These are phyloP conservation scores for Potamilus streckersoni DNA, from an alignment of 1,140 invertebrate genomes.

Conservation along the genomic window DNA sequence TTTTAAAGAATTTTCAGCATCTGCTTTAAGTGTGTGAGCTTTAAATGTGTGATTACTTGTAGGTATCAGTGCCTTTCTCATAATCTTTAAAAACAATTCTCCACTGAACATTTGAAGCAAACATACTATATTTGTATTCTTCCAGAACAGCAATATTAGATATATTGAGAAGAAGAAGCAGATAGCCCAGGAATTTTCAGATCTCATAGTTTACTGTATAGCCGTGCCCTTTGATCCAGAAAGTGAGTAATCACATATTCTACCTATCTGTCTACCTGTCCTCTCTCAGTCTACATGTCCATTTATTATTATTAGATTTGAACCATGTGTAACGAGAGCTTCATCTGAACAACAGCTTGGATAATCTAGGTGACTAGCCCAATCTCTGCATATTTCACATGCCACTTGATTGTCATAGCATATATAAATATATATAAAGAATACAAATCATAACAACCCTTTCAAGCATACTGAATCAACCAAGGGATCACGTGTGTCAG, in stretches of 20 bases:
- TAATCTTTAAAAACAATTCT: neutral
- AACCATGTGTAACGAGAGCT: too few relatives aligned
- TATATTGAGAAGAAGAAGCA: slow-evolving; percentile 89
- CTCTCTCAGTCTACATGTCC: too few relatives aligned
- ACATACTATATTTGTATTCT: slow-evolving; percentile 13
- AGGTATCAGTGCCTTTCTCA: neutral
- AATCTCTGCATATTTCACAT: too few relatives aligned
- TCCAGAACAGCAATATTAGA: slow-evolving; percentile 72
- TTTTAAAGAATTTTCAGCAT: neutral
- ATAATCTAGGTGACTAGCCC: too few relatives aligned
- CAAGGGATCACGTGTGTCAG: too few relatives aligned
- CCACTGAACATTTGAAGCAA: neutral
- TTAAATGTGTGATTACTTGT: too few relatives aligned
- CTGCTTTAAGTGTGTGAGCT: neutral
- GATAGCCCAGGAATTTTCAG: slow-evolving; percentile 96
- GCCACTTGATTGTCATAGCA: too few relatives aligned
- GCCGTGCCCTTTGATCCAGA: slow-evolving; percentile 76
- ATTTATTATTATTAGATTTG: too few relatives aligned
- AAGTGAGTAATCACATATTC: slow-evolving; percentile 40
- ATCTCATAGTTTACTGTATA: slow-evolving; percentile 95
- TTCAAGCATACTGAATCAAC: too few relatives aligned
- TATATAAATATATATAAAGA: too few relatives aligned
- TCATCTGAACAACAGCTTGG: too few relatives aligned
- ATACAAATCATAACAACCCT: too few relatives aligned
- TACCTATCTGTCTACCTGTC: neutral